A percentile compares a stretch with the other conserved stretches of the same genome.
Evolutionary conservation across 2,888 invertebrate species (phyloP).

Genomic region (Melangyna quadrimaculata): DNA sequence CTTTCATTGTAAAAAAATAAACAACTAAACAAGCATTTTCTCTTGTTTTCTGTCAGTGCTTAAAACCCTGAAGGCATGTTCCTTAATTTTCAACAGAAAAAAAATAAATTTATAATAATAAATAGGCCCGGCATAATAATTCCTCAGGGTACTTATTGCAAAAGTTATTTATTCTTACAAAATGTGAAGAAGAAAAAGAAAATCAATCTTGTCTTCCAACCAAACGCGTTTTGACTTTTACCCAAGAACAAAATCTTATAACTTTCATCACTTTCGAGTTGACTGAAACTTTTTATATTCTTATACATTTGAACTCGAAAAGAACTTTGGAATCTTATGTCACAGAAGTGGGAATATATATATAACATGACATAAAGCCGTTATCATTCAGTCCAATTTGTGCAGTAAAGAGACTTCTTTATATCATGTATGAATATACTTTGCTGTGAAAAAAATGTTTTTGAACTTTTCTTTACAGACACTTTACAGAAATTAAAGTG

Average conservation of each 20-base stretch:
- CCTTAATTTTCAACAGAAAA: neutral
- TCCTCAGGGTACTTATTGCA: neutral
- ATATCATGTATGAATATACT: neutral
- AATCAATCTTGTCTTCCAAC: neutral
- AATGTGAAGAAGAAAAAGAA: neutral
- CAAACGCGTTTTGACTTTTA: conserved; percentile 12
- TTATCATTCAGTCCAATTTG: conserved; percentile 40
- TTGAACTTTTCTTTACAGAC: neutral
- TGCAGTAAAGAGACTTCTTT: neutral
- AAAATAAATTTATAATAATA: neutral
- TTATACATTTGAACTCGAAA: neutral
- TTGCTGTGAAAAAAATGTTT: neutral
- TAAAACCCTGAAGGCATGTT: neutral
- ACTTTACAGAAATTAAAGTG: too few species aligned
- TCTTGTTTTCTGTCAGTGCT: neutral
- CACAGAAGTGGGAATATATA: conserved; percentile 10
- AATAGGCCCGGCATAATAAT: neutral
- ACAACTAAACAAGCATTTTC: neutral
- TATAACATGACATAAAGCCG: conserved; percentile 29
- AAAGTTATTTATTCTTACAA: neutral
- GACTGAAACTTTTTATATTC: neutral
- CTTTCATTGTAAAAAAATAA: neutral
- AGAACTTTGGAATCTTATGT: neutral
- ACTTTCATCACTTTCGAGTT: neutral
- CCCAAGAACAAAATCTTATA: neutral